phyloP scores from a whole-genome alignment of 1,140 invertebrate species.

The Panonychus citri region DNA sequence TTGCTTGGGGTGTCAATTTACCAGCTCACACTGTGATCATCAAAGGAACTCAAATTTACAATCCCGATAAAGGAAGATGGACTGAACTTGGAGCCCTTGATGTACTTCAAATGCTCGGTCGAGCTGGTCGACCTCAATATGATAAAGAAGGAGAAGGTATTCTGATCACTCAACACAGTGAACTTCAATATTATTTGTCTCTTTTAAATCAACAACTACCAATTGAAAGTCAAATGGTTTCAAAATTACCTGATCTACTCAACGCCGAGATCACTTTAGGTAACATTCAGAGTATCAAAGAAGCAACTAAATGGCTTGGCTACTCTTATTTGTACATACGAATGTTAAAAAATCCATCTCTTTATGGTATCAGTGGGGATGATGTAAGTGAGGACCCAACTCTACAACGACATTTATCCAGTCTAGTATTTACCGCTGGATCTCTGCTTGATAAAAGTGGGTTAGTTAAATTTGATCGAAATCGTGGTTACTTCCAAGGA shows the following conservation, averaged over 20 bases:
- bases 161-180: slow-evolving; percentile 93
- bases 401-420: slow-evolving; percentile 67
- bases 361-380: slow-evolving; percentile 73
- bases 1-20: slow-evolving; percentile 98
- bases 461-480: slow-evolving; percentile 83
- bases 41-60: slow-evolving; percentile 97
- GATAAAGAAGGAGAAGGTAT: slow-evolving; percentile 97
- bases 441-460: slow-evolving; percentile 70
- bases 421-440: slow-evolving; percentile 89
- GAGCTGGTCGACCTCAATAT: slow-evolving; percentile 93
- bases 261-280: slow-evolving; percentile 96
- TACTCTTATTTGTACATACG: slow-evolving; percentile 91
- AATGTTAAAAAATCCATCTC: slow-evolving; percentile 54
- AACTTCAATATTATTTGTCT: slow-evolving; percentile 93
- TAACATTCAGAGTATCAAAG: slow-evolving; percentile 77
- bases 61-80: slow-evolving; percentile 94
- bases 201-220: slow-evolving; percentile 72
- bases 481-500: slow-evolving; percentile 71
- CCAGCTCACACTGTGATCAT: slow-evolving; percentile 99
- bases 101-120: slow-evolving; percentile 86
- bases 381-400: slow-evolving; percentile 48
- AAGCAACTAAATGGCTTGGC: slow-evolving; percentile 83
- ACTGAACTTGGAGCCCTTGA: slow-evolving; percentile 87
- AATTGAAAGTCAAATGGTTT: slow-evolving; percentile 34
- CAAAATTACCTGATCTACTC: slow-evolving; percentile 68